Evolutionary conservation across 2,797 vertebrate genomes (phyloP).

Genomic region (Lutjanus argentimaculatus): DNA sequence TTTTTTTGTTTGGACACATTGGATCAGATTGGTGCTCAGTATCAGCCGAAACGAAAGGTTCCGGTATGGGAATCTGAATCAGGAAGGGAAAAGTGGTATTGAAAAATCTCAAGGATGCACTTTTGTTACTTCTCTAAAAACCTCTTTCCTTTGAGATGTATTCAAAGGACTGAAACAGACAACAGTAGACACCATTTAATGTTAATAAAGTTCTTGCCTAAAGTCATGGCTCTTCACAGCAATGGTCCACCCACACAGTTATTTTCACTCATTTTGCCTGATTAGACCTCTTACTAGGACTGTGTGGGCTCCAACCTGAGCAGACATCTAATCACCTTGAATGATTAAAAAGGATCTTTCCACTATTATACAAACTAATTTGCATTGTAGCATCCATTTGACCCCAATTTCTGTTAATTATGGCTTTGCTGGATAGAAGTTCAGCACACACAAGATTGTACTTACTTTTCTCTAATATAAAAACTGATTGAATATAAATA

Average conservation of each 20-base stretch:
- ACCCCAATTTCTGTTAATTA: slow-evolving; percentile 11
- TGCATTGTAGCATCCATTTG: not conserved
- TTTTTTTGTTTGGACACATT: too few relatives aligned
- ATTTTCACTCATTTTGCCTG: slow-evolving; percentile 6
- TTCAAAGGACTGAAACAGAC: not conserved
- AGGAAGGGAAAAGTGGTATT: too few relatives aligned
- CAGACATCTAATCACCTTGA: slow-evolving; percentile 13
- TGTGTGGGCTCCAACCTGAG: slow-evolving; percentile 1
- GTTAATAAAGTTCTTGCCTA: not conserved
- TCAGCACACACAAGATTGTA: not conserved
- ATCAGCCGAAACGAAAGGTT: too few relatives aligned
- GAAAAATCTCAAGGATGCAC: too few relatives aligned
- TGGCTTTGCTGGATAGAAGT: not conserved
- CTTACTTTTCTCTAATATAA: not conserved
- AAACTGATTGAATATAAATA: not conserved
- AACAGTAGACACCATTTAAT: not conserved
- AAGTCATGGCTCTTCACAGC: not conserved
- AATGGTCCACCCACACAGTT: slow-evolving; percentile 14
- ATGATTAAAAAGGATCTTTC: slow-evolving; percentile 22
- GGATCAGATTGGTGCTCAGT: too few relatives aligned
- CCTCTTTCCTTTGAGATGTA: not conserved
- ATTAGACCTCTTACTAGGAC: slow-evolving; percentile 7
- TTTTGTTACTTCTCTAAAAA: too few relatives aligned
- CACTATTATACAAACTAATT: not conserved
- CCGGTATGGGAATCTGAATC: too few relatives aligned